Conservation (phyloP, 2,888 invertebrate genomes). For the Pristionchus exspectatus region DNA sequence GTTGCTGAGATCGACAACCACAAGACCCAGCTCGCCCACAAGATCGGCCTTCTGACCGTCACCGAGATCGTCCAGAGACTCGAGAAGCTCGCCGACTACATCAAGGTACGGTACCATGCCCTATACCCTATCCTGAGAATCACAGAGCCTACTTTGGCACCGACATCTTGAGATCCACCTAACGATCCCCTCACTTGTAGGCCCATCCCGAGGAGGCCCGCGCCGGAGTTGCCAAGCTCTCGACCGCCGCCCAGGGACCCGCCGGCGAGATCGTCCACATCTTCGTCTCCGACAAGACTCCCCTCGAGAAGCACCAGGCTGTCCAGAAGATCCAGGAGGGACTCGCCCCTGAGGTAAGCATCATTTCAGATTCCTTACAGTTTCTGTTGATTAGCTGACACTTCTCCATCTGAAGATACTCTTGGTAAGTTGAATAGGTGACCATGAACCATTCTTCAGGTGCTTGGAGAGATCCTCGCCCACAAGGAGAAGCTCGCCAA, state of each 20-base stretch:
- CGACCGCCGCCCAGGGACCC: conserved; percentile 41
- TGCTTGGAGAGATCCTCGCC: conserved; percentile 33
- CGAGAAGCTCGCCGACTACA: conserved; percentile 3
- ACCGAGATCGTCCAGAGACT: conserved; percentile 26
- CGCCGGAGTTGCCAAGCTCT: conserved; percentile 30
- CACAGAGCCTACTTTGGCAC: too few relatives aligned
- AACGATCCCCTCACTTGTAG: background rate
- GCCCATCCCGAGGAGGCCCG: conserved; percentile 7
- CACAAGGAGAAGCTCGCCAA: conserved; percentile 48
- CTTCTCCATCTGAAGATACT: background rate
- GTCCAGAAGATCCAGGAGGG: background rate
- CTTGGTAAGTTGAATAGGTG: background rate
- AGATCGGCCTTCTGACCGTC: conserved; percentile 37
- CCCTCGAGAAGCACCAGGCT: background rate
- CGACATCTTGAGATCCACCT: too few relatives aligned
- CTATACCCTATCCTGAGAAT: too few relatives aligned
- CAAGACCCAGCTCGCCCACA: conserved; percentile 46
- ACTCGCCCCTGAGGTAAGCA: background rate
- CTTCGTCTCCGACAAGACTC: conserved; percentile 45
- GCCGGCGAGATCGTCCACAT: conserved; percentile 34
- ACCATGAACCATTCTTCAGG: background rate
- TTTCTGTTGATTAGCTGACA: background rate
- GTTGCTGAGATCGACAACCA: conserved; percentile 40
- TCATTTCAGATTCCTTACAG: background rate
- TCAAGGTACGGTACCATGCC: background rate